Evolutionary conservation across 2,888 invertebrate species (phyloP), one percentile per base, ranked within the genome.

Genomic region (Sesamia inferens): DNA sequence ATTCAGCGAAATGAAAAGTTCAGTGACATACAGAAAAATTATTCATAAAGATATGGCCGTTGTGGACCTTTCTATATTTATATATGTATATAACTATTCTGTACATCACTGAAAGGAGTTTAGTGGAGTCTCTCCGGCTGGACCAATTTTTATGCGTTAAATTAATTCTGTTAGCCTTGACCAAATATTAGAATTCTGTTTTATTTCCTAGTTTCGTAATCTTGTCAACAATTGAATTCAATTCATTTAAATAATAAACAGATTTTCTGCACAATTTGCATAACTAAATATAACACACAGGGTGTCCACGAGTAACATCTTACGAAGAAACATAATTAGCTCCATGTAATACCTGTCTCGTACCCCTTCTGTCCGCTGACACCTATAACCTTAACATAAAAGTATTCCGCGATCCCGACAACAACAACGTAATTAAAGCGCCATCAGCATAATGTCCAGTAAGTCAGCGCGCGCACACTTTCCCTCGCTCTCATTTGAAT

Each of bases 401-500:
- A 55, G 48, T 57, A 51, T 47, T 39, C 22, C 58, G 66, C 42
- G 59, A 59, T 71, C 68, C 68, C 68, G 59, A 68, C 66, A 76
- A 65, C 70, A 74, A 73, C 64, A 73, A 64, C 73, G 65, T 82
- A 78, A 74, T 84, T 72, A 78, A 63, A 68, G 64, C 54, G 22
- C 61, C 58, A 63, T 68, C 68, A 74, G 65, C 67, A 68, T 75
- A 84, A 63, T 73, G 79, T 24, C 69, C 85, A 62, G 70, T 10
- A 72, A 69, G 83, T 71, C 82, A 84, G 88, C 83, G 79, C 84
- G 78, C 76, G 82, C 81, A 81, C 88, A 92, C 92, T 92, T 92
- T 93, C 92, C 88, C 90, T 79, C 62, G 67, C 67, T 86, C 85
- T 79, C 85, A 88, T 90, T 88, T 87, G 87, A 89, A 90, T 91